phyloP scores from a whole-genome alignment of 2,797 vertebrate genomes.

The Nannoperca obscura region DNA sequence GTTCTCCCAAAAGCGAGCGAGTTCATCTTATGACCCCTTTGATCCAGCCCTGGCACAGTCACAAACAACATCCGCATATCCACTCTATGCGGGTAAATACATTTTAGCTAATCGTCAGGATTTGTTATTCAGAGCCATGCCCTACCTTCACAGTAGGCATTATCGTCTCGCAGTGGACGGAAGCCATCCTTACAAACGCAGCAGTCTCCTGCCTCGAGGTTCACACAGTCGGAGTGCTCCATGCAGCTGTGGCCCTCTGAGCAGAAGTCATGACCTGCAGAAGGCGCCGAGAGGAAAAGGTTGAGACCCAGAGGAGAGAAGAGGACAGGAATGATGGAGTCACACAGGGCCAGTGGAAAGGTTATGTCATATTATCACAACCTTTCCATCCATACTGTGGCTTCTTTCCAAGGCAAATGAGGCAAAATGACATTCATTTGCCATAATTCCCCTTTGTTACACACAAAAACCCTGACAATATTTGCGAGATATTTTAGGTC shows the following conservation, averaged over 20 bases:
- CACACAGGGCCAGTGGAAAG: constrained; percentile 26
- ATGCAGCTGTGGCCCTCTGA: constrained; percentile 91
- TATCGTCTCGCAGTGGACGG: constrained; percentile 93
- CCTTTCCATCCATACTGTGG: constrained; percentile 2
- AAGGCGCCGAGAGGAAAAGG: constrained; percentile 41
- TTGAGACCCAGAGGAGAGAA: constrained; percentile 46
- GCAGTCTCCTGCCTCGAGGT: constrained; percentile 92
- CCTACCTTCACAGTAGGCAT: constrained; percentile 97
- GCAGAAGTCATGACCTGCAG: constrained; percentile 95
- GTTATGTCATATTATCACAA: constrained; percentile 22
- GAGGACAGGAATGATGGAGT: constrained; percentile 32
- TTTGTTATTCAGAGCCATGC: constrained; percentile 34
- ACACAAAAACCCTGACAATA: neutral
- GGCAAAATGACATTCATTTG: neutral
- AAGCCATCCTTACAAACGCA: constrained; percentile 96
- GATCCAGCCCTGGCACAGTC: constrained; percentile 5
- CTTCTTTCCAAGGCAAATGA: neutral
- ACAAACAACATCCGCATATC: neutral
- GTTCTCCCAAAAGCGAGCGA: neutral
- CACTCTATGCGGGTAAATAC: constrained; percentile 23
- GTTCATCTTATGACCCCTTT: constrained; percentile 15
- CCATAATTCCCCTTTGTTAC: neutral
- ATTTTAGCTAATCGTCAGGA: constrained; percentile 36
- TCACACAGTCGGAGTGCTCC: constrained; percentile 95
- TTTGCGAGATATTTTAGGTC: neutral